Base-by-base conservation (phyloP, 2,113 vertebrate genomes). In the Mastomys coucha region DNA sequence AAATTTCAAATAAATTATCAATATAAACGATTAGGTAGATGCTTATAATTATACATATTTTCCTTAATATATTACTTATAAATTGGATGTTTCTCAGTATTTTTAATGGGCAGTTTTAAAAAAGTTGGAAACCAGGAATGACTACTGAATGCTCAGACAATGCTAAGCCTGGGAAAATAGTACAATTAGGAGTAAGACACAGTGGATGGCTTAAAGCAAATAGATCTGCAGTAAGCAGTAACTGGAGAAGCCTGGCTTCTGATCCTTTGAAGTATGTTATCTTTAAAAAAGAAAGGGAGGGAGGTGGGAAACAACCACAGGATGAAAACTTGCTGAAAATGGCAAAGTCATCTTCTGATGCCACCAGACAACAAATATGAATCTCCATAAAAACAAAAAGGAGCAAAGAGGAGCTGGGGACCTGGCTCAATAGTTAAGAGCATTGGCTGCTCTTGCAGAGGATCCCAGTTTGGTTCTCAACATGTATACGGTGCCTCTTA, bases 151-250 rank as follows among this genome's bases (percentile, higher is more conserved):
- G 28, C 13, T 85, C 2, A 90, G 49, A 42, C 12, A 49, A 31
- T 91, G 53, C 26, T 87, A 91, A 82, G n/a, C 82, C 36, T 96
- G 31, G 88, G 93, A 97, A 93, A 28, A 2, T 6, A 95, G 67
- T 78, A n/a, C 75, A 19, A 39, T 89, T 97, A 95, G 78, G 88
- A 96, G 88, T 80, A 49, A 94, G 69, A 84, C 73, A 67, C 36
- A 94, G 33, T 91, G 85, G 91, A 92, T 91, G 39, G 81, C 24
- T 3, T 9, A 12, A 88, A 95, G 42, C 42, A 91, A 93, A 8
- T 56, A 1, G 70, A 92, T 70, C 91, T 94, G 36, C 24, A 96
- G 87, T 63, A 69, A 96, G 36, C 16, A 95, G 13, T 90, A 92
- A 84, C 11, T 78, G 17, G 31, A 82, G 39, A 92, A 90, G 10